These are phyloP conservation scores for Melitaea athalia DNA, from an alignment of 2,888 invertebrate genomes.

Conservation along the genomic window DNA sequence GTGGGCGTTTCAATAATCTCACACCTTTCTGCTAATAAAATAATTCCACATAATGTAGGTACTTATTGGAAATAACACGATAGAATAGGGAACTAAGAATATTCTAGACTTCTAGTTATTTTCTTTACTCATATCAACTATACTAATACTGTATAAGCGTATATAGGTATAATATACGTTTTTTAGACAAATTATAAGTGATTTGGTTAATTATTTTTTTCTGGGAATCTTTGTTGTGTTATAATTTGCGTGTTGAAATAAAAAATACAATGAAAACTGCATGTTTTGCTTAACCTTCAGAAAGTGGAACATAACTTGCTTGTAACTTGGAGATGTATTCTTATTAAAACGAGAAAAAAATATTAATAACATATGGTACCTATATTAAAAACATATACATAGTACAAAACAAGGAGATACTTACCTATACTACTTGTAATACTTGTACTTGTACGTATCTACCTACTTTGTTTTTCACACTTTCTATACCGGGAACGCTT, in stretches of 20 bases:
- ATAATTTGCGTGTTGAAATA: constrained; percentile 15
- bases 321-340: constrained; percentile 8
- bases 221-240: not conserved
- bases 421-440: too few species aligned
- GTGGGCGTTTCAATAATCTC: constrained; percentile 4
- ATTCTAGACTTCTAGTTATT: too few species aligned
- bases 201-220: not conserved
- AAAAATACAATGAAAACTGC: constrained; percentile 17
- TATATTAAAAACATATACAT: not conserved
- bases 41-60: not conserved
- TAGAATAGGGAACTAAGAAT: too few species aligned
- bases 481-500: too few species aligned
- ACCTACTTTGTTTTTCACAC: too few species aligned
- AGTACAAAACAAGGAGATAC: too few species aligned
- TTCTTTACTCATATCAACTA: not conserved
- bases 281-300: constrained; percentile 15
- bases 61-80: not conserved
- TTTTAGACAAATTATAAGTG: not conserved
- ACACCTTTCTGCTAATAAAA: constrained; percentile 14
- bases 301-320: constrained; percentile 8
- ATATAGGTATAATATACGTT: too few species aligned
- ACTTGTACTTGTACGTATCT: too few species aligned
- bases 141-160: not conserved
- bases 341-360: not conserved
- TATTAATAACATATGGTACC: not conserved